Percentiles rank a stretch among this genome's conserved stretches.
Evolutionary conservation across 2,888 invertebrate species (phyloP).

Genomic region (Oconnorella tubifera): DNA sequence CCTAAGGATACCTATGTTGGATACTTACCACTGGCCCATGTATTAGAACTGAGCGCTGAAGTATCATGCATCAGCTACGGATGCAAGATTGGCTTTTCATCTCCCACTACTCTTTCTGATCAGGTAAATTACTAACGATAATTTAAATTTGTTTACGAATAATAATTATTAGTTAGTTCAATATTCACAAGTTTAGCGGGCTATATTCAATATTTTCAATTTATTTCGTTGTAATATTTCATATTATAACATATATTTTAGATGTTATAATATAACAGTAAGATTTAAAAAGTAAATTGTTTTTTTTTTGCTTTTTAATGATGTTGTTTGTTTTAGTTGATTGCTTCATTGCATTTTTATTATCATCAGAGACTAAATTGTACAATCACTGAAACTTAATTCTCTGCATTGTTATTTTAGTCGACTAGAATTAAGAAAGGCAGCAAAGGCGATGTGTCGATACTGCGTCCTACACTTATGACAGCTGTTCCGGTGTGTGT

Average conservation of each 20-base stretch:
- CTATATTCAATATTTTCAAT: too few relatives aligned
- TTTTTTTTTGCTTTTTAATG: too few relatives aligned
- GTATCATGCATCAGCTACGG: constrained; percentile 78
- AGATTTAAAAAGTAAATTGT: too few relatives aligned
- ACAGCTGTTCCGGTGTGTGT: constrained; percentile 85
- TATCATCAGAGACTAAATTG: neutral
- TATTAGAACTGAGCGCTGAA: constrained; percentile 67
- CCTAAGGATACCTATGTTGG: constrained; percentile 80
- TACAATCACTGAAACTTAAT: neutral
- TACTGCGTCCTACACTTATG: constrained; percentile 86
- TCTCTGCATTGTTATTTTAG: constrained; percentile 28
- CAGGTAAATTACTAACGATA: too few relatives aligned
- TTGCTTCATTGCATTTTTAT: too few relatives aligned
- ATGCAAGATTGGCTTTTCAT: constrained; percentile 91
- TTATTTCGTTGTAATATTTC: too few relatives aligned
- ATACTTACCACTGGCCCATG: constrained; percentile 70
- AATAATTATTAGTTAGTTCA: too few relatives aligned
- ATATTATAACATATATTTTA: too few relatives aligned
- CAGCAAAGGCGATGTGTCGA: constrained; percentile 86
- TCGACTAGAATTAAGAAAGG: constrained; percentile 95
- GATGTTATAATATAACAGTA: too few relatives aligned
- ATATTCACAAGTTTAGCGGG: too few relatives aligned
- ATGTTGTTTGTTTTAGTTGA: too few relatives aligned
- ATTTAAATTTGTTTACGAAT: too few relatives aligned
- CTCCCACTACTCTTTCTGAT: constrained; percentile 73